A percentile compares a stretch with the other conserved stretches of the same genome.
These are phyloP conservation scores for Notocelia uddmanniana DNA, from an alignment of 2,888 invertebrate genomes.

Conservation along the genomic window DNA sequence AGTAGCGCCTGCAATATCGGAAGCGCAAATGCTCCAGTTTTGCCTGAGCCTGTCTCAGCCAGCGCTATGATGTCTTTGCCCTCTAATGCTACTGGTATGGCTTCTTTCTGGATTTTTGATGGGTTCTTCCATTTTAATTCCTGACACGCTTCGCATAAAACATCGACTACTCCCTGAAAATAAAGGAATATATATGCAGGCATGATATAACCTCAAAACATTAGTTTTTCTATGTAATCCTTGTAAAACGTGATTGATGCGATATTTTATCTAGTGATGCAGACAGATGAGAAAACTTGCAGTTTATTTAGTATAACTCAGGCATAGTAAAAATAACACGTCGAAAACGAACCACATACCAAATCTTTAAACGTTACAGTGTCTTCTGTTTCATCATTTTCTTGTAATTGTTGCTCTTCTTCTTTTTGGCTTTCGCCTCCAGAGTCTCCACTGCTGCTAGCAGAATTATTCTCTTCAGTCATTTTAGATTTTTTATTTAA, in stretches of 20 bases:
- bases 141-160: constrained; percentile 95
- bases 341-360: constrained; percentile 58
- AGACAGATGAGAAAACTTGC: not conserved
- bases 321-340: constrained; percentile 33
- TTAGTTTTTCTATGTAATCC: not conserved
- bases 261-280: not conserved
- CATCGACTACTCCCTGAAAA: constrained; percentile 94
- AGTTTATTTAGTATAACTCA: not conserved
- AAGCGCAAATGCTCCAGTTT: constrained; percentile 98
- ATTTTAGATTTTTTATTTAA: constrained; percentile 62
- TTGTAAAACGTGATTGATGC: not conserved
- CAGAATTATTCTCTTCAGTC: constrained; percentile 64
- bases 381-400: constrained; percentile 62
- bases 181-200: constrained; percentile 26
- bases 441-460: constrained; percentile 58
- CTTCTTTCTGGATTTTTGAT: constrained; percentile 97
- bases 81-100: constrained; percentile 95
- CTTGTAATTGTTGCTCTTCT: constrained; percentile 51
- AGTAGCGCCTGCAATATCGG: constrained; percentile 97
- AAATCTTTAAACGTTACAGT: constrained; percentile 80
- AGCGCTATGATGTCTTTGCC: constrained; percentile 89
- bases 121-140: constrained; percentile 97
- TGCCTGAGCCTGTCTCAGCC: constrained; percentile 96
- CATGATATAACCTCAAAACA: constrained; percentile 60
- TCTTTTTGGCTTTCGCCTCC: constrained; percentile 54